Evolutionary conservation across 2,888 invertebrate species (phyloP).

Genomic region (Amphipyra tragopoginis): DNA sequence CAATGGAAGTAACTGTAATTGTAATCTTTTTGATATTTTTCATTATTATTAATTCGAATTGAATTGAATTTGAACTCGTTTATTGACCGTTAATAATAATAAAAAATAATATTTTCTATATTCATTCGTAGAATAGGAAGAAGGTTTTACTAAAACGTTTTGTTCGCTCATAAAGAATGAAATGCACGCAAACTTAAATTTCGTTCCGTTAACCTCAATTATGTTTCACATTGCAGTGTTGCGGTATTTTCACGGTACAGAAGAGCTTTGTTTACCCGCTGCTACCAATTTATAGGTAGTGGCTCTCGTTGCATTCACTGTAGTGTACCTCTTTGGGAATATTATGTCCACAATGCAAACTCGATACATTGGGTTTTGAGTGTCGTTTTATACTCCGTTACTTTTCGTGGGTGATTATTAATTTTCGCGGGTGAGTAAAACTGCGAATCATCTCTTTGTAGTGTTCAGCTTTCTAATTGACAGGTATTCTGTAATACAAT

Average conservation of each 20-base stretch:
- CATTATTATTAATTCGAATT: constrained; percentile 14
- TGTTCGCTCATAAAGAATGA: constrained; percentile 32
- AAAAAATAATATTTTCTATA: constrained; percentile 12
- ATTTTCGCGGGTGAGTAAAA: neutral
- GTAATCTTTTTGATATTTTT: constrained; percentile 23
- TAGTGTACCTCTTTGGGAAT: constrained; percentile 41
- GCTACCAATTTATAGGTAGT: constrained; percentile 61
- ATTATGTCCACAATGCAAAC: constrained; percentile 43
- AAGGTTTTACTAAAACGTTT: constrained; percentile 17
- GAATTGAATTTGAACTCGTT: constrained; percentile 24
- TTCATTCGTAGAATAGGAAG: constrained; percentile 9
- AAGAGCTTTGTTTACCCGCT: constrained; percentile 64
- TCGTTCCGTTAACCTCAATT: constrained; percentile 64
- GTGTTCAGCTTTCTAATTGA: neutral
- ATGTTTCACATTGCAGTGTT: constrained; percentile 62
- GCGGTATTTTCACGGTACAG: constrained; percentile 65
- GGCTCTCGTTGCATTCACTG: constrained; percentile 51
- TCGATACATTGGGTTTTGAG: constrained; percentile 45
- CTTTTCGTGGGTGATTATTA: constrained; percentile 15
- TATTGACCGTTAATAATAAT: constrained; percentile 13
- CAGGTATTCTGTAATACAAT: too few species aligned
- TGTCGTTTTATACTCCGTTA: constrained; percentile 24
- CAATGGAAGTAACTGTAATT: constrained; percentile 22
- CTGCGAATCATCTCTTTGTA: too few species aligned
- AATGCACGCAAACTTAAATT: constrained; percentile 57